Conservation (phyloP, 2,888 invertebrate genomes). For the Tenthredo distinguenda region DNA sequence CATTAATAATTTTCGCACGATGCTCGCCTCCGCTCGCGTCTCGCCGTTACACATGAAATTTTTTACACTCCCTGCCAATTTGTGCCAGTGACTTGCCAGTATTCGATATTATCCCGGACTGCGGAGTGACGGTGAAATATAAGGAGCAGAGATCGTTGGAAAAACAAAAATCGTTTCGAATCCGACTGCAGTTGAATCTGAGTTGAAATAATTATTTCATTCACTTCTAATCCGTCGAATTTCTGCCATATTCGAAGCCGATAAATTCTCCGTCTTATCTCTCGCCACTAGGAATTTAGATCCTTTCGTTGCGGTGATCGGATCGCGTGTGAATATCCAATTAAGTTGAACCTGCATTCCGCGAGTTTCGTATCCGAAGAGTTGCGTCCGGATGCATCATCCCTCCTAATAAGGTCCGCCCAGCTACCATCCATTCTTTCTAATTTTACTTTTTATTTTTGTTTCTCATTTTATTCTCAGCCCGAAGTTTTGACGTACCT, state of each 20-base stretch:
- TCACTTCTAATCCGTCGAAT: neutral
- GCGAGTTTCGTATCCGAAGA: neutral
- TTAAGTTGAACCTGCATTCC: slow-evolving; percentile 34
- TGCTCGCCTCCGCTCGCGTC: slow-evolving; percentile 4
- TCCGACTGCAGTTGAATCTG: neutral
- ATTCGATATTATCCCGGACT: slow-evolving; percentile 54
- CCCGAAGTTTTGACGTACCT: slow-evolving; percentile 60
- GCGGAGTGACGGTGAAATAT: neutral
- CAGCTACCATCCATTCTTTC: slow-evolving; percentile 54
- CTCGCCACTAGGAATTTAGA: neutral
- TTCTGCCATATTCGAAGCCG: neutral
- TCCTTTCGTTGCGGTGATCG: neutral
- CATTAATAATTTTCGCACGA: slow-evolving; percentile 65
- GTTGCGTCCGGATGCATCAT: slow-evolving; percentile 53
- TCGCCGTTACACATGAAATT: neutral
- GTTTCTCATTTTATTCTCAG: slow-evolving; percentile 51
- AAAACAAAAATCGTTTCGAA: neutral
- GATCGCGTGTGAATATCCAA: slow-evolving; percentile 42
- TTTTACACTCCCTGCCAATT: slow-evolving; percentile 66
- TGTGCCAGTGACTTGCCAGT: slow-evolving; percentile 70
- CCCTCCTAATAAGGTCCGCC: slow-evolving; percentile 59
- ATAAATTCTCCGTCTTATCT: neutral
- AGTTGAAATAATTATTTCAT: neutral
- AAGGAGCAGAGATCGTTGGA: neutral
- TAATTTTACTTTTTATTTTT: slow-evolving; percentile 57